Evolutionary conservation across 2,113 vertebrate genomes (phyloP).

Genomic region (Amazona vittata): DNA sequence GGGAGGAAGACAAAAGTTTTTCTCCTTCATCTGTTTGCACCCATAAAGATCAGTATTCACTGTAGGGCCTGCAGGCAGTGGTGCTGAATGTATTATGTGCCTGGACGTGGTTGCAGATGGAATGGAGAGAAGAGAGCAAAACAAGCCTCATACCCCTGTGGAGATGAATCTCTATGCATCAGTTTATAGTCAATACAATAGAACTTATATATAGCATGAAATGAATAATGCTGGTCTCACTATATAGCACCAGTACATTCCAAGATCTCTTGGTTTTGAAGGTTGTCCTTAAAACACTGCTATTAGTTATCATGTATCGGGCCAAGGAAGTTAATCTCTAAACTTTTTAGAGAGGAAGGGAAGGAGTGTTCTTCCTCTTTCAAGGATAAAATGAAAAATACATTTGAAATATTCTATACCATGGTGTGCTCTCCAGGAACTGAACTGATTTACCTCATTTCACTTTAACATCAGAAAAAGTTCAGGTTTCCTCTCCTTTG

Average conservation of each 20-base stretch:
- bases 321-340: not conserved
- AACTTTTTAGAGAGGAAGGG: not conserved
- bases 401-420: not conserved
- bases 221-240: not conserved
- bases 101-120: not conserved
- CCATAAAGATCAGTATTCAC: not conserved
- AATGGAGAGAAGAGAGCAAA: not conserved
- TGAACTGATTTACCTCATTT: not conserved
- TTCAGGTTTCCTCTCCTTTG: not conserved
- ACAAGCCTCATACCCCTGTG: not conserved
- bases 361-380: not conserved
- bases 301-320: not conserved
- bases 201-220: not conserved
- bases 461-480: not conserved
- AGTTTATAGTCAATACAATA: not conserved
- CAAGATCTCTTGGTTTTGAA: not conserved
- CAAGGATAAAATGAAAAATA: not conserved
- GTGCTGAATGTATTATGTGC: not conserved
- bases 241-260: not conserved
- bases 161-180: not conserved
- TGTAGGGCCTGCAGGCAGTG: accelerated
- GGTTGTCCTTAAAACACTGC: not conserved
- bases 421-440: not conserved
- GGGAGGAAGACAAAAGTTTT: not conserved
- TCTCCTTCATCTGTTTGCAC: not conserved